These are phyloP conservation scores for Meteorus colon DNA, from an alignment of 2,888 invertebrate species.

Conservation along the genomic window DNA sequence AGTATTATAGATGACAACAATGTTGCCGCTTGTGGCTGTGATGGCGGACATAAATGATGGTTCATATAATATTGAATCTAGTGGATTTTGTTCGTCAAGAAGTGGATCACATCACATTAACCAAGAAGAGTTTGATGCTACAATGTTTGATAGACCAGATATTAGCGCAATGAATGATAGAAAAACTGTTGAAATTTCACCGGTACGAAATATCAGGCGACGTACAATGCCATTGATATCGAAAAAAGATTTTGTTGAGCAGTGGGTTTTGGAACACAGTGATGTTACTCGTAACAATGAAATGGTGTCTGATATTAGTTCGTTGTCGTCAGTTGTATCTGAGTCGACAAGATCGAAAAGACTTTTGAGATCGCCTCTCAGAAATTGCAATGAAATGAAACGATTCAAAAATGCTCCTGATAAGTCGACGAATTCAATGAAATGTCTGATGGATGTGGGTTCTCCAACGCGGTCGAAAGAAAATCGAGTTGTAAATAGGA, in stretches of 20 bases:
- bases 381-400: conserved; percentile 34
- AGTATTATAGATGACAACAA: not conserved
- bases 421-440: not conserved
- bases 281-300: conserved; percentile 17
- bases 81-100: not conserved
- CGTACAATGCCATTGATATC: conserved; percentile 9
- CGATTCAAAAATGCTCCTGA: conserved; percentile 26
- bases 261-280: conserved; percentile 56
- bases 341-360: conserved; percentile 33
- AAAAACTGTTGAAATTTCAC: not conserved
- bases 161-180: not conserved
- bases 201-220: not conserved
- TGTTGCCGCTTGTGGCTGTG: conserved; percentile 11
- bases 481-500: conserved; percentile 5
- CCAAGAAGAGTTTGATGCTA: not conserved
- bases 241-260: conserved; percentile 55
- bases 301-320: not conserved
- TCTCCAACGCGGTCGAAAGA: conserved; percentile 8
- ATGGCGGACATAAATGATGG: conserved; percentile 39
- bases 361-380: conserved; percentile 24
- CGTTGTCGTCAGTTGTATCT: conserved; percentile 2
- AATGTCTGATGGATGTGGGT: not conserved
- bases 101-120: not conserved
- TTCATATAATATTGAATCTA: conserved; percentile 37
- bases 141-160: conserved; percentile 5